These are phyloP conservation scores for Prunella strophiata DNA, from an alignment of 2,797 vertebrate genomes.

Conservation along the genomic window DNA sequence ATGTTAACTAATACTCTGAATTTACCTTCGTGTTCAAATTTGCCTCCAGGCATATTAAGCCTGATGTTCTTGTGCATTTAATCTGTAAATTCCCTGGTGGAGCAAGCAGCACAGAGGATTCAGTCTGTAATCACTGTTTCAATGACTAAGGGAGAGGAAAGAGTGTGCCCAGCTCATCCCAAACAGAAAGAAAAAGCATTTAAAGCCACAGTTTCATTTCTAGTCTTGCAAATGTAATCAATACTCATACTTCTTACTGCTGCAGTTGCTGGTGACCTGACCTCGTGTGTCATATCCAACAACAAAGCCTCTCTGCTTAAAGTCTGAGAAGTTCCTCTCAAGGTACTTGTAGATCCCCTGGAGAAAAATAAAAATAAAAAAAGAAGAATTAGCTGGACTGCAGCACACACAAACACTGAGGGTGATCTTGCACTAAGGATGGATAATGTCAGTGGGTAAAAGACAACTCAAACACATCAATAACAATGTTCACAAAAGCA, in stretches of 20 bases:
- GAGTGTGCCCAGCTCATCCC: not conserved
- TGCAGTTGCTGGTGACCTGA: slow-evolving; percentile 90
- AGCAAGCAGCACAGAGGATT: not conserved
- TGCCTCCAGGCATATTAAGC: not conserved
- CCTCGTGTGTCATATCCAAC: slow-evolving; percentile 93
- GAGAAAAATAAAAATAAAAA: not conserved
- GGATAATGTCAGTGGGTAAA: not conserved
- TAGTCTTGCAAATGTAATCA: slow-evolving; percentile 48
- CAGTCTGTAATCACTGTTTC: not conserved
- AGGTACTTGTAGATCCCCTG: slow-evolving; percentile 92
- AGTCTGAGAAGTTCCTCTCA: slow-evolving; percentile 83
- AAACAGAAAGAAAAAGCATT: not conserved
- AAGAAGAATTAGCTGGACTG: not conserved
- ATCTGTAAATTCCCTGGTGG: not conserved
- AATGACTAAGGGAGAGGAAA: not conserved
- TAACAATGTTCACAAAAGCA: not conserved
- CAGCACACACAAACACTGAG: not conserved
- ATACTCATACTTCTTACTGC: slow-evolving; percentile 86
- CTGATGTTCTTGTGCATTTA: not conserved
- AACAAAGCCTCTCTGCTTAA: slow-evolving; percentile 88
- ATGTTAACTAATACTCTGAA: not conserved
- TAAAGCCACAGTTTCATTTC: slow-evolving; percentile 14
- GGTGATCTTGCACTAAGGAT: not conserved
- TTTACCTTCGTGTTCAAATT: not conserved
- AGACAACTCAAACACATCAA: not conserved